Conservation (phyloP, 2,888 invertebrate species). For the Gymnocheta viridis region DNA sequence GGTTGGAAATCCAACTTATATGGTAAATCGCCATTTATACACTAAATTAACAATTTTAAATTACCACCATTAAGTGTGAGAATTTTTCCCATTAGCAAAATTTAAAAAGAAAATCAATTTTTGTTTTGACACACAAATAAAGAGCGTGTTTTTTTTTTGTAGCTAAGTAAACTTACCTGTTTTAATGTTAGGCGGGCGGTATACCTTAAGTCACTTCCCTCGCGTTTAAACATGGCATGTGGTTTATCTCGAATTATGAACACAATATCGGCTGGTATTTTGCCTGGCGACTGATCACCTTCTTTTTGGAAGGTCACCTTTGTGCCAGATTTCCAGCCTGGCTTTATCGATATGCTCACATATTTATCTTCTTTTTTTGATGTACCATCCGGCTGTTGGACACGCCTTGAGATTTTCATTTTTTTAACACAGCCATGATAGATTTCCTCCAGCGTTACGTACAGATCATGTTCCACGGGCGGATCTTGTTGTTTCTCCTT, state of each 20-base stretch:
- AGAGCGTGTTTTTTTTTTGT: not conserved
- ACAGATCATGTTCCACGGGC: constrained; percentile 95
- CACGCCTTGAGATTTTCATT: constrained; percentile 98
- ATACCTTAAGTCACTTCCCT: constrained; percentile 96
- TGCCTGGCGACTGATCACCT: constrained; percentile 96
- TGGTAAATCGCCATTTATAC: constrained; percentile 80
- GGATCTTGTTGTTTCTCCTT: constrained; percentile 94
- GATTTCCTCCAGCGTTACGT: constrained; percentile 96
- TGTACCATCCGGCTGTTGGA: constrained; percentile 92
- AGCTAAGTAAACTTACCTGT: constrained; percentile 86
- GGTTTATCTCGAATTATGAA: constrained; percentile 98
- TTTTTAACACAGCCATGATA: constrained; percentile 97
- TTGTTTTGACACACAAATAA: constrained; percentile 1
- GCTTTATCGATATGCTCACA: constrained; percentile 96
- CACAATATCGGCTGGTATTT: constrained; percentile 98
- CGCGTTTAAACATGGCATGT: constrained; percentile 94
- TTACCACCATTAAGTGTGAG: constrained; percentile 64
- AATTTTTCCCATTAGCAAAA: constrained; percentile 55
- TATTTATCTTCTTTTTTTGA: constrained; percentile 97
- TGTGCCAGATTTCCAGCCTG: constrained; percentile 99
- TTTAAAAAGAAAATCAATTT: constrained; percentile 1
- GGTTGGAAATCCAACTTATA: constrained; percentile 72
- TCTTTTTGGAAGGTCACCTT: constrained; percentile 99
- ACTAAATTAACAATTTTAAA: constrained; percentile 66
- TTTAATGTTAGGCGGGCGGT: constrained; percentile 93